Evolutionary conservation across 2,113 vertebrate species (phyloP).

Genomic region (Phaethon lepturus): DNA sequence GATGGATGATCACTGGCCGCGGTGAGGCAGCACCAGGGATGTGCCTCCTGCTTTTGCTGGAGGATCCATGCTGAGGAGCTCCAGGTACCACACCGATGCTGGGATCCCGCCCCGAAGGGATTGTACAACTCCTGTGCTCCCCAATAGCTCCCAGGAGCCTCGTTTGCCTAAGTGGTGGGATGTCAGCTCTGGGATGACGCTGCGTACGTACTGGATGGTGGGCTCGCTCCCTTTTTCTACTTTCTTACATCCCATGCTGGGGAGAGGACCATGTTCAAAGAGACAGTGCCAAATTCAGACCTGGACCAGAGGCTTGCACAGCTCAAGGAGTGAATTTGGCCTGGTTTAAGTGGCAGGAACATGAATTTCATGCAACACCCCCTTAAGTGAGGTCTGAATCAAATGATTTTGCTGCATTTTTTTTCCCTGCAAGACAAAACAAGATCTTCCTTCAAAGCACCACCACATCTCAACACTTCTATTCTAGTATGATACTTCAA

Average conservation of each 20-base stretch:
- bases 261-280: neutral
- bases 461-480: neutral
- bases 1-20: accelerated
- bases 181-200: neutral
- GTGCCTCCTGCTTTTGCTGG: neutral
- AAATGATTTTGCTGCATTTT: neutral
- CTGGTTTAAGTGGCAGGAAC: neutral
- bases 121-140: neutral
- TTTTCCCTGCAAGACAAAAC: neutral
- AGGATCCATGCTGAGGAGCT: neutral
- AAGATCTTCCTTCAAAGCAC: neutral
- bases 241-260: neutral
- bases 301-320: neutral
- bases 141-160: neutral
- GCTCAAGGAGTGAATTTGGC: neutral
- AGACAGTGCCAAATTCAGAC: neutral
- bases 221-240: neutral
- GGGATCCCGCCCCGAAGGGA: neutral
- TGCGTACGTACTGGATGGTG: neutral
- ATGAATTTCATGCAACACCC: neutral
- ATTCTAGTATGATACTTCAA: neutral
- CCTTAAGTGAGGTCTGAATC: neutral
- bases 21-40: neutral
- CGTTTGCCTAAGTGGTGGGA: neutral
- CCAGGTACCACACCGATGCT: neutral